Evolutionary conservation across 2,888 invertebrate genomes (phyloP).

Genomic region (Trachelus tabidus): DNA sequence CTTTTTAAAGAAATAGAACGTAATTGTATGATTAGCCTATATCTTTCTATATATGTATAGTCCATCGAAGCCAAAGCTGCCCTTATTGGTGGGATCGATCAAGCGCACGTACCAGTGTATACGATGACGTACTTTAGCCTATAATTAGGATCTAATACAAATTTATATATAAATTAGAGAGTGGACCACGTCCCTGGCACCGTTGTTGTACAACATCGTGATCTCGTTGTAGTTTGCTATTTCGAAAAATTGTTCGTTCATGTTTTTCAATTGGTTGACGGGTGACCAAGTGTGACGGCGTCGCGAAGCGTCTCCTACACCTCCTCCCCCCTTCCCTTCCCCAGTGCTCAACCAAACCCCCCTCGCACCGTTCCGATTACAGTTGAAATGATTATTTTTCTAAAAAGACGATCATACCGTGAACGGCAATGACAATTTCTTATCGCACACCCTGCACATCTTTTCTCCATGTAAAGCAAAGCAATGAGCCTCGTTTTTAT

Average conservation of each 20-base stretch:
- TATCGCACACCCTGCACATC: neutral
- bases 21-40: neutral
- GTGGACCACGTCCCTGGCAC: constrained; percentile 6
- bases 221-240: neutral
- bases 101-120: constrained; percentile 4
- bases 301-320: neutral
- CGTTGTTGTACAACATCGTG: neutral
- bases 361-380: neutral
- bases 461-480: neutral
- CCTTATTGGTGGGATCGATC: constrained; percentile 33
- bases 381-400: neutral
- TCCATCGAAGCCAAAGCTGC: constrained; percentile 61
- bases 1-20: neutral
- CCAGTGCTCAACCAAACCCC: neutral
- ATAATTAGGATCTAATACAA: neutral
- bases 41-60: constrained; percentile 49
- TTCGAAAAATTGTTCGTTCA: neutral
- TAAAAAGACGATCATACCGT: neutral
- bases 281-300: neutral
- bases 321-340: neutral
- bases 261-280: neutral
- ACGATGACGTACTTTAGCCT: neutral
- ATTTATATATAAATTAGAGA: neutral
- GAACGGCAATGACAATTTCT: neutral
- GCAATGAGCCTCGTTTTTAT: neutral